Base-by-base conservation (phyloP, 2,888 invertebrate genomes). In the Labia minor region DNA sequence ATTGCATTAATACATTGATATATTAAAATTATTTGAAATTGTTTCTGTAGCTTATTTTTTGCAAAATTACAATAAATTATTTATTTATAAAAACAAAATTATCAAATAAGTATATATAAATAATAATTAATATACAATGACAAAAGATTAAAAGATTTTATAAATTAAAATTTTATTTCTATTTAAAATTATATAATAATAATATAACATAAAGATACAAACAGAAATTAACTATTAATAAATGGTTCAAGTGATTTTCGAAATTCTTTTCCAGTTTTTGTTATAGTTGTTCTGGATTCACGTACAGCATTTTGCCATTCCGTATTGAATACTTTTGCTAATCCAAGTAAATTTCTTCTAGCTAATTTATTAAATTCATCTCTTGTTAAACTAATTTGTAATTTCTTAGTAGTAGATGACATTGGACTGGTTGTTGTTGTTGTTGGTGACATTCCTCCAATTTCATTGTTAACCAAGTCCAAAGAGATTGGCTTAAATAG, bases 261-360 rank as follows among this genome's bases (percentile, higher is more conserved):
- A 49, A 49, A 49, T 49, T 49, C 49, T 16, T 16, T 14, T 49
- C 49, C 49, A 8, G 49, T 49, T 16, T 16, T 49, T 2, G 49
- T n/a, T 4, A 49, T 49, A 3, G 49, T 49, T 11, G 14, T 16
- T 14, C 49, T 4, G 2, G 49, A 49, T 16, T 49, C 66, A 8
- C 63, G 8, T 16, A 66, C 61, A 8, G 66, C 66, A 21, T 63
- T 63, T 19, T 63, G 62, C 14, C 63, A 66, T 37, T 66, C 66
- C 20, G 19, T 63, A 19, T 66, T 63, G 63, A 66, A 66, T 1
- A 66, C 8, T 3, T 62, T 63, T 4, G 37, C 66, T 33, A 66
- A 18, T 14, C 66, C 66, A 19, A 63, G 19, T 1, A 66, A 26
- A 37, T 66, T 66, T 10, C 66, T 37, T 18, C 66, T 37, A 16